These are phyloP conservation scores for Chloroceryle inda DNA, from an alignment of 2,797 vertebrate species.

Conservation along the genomic window DNA sequence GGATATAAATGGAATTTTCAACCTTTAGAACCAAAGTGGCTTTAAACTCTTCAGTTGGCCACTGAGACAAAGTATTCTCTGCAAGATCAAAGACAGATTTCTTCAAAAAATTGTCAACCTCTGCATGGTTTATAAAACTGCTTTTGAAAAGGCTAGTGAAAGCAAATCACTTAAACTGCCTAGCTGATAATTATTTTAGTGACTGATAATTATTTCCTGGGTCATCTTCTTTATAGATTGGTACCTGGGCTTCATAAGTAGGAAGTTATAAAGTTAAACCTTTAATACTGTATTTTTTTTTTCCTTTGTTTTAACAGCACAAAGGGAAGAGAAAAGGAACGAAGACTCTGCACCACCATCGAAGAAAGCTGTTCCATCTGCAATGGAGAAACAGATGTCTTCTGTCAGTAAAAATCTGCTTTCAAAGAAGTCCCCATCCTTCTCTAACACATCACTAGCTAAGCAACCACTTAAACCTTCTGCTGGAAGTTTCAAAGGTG, in stretches of 20 bases:
- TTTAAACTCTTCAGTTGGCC: neutral
- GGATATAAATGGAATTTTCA: neutral
- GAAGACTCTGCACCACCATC: conserved; percentile 33
- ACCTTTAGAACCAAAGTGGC: neutral
- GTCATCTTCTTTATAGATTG: neutral
- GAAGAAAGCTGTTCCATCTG: conserved; percentile 64
- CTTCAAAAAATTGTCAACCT: neutral
- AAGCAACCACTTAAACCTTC: conserved; percentile 75
- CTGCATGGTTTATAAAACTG: neutral
- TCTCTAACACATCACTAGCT: conserved; percentile 59
- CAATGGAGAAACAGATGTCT: conserved; percentile 60
- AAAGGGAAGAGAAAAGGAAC: conserved; percentile 76
- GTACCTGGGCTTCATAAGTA: neutral
- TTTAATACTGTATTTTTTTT: neutral
- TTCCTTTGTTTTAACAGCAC: conserved; percentile 77
- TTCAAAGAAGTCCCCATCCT: conserved; percentile 80
- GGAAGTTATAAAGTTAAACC: neutral
- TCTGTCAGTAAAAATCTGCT: conserved; percentile 66
- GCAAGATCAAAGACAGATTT: neutral
- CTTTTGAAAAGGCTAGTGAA: neutral
- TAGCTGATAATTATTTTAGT: neutral
- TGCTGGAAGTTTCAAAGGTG: conserved; percentile 70
- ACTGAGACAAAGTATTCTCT: neutral
- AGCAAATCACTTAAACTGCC: neutral
- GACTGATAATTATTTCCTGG: neutral